These are phyloP conservation scores for Thera britannica DNA, from an alignment of 2,888 invertebrate genomes.

Conservation along the genomic window DNA sequence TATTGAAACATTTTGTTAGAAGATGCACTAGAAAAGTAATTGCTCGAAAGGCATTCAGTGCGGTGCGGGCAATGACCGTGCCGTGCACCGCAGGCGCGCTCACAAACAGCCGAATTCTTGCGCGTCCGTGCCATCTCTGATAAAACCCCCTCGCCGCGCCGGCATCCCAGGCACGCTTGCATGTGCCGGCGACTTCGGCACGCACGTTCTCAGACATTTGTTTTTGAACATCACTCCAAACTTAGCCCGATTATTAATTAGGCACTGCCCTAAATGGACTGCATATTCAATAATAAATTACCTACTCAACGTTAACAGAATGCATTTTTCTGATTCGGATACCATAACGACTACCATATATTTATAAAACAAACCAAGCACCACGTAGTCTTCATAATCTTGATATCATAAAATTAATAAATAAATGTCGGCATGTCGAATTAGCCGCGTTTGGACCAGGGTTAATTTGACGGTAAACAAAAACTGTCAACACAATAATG, in stretches of 20 bases:
- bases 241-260: slow-evolving; percentile 40
- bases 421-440: slow-evolving; percentile 11
- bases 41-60: slow-evolving; percentile 59
- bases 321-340: slow-evolving; percentile 17
- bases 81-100: slow-evolving; percentile 46
- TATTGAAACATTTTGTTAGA: slow-evolving; percentile 7
- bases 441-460: slow-evolving; percentile 11
- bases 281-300: slow-evolving; percentile 31
- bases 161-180: slow-evolving; percentile 65
- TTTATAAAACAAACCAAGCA: slow-evolving; percentile 5
- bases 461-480: slow-evolving; percentile 29
- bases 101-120: slow-evolving; percentile 71
- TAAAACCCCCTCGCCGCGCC: slow-evolving; percentile 66
- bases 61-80: slow-evolving; percentile 64
- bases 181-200: slow-evolving; percentile 50
- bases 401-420: slow-evolving; percentile 3
- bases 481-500: slow-evolving; percentile 36
- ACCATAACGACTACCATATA: slow-evolving; percentile 5
- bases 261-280: slow-evolving; percentile 28
- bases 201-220: slow-evolving; percentile 53
- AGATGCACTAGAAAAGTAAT: slow-evolving; percentile 47
- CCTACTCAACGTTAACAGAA: slow-evolving; percentile 13
- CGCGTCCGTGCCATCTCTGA: slow-evolving; percentile 71
- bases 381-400: background rate
- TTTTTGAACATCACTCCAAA: slow-evolving; percentile 46